These are phyloP conservation scores for Tricholauxania praeusta DNA, from an alignment of 2,888 invertebrate genomes.

Conservation along the genomic window DNA sequence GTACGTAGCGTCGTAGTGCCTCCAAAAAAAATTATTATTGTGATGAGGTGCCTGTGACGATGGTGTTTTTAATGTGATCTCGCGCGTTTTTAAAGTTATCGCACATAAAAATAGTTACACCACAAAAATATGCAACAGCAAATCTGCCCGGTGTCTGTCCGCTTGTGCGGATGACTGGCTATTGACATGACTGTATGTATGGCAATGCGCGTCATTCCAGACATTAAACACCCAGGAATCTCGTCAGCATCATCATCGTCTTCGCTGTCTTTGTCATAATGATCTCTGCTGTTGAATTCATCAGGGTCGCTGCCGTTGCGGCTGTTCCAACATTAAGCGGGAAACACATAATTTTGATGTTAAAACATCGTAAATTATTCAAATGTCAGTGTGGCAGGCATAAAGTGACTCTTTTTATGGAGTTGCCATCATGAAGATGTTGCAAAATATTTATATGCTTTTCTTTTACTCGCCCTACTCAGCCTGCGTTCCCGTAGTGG, in stretches of 20 bases:
- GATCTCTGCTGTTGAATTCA: constrained; percentile 30
- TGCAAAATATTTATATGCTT: constrained; percentile 28
- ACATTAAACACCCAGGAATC: constrained; percentile 37
- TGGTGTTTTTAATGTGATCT: constrained; percentile 56
- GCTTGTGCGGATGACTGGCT: constrained; percentile 12
- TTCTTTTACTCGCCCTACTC: neutral
- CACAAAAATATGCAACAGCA: constrained; percentile 39
- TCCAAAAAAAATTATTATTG: constrained; percentile 46
- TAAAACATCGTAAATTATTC: constrained; percentile 67
- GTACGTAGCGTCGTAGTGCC: neutral
- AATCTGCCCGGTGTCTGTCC: constrained; percentile 21
- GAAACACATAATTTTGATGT: constrained; percentile 65
- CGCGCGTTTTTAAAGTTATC: constrained; percentile 44
- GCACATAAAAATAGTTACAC: constrained; percentile 60
- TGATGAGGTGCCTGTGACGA: constrained; percentile 55
- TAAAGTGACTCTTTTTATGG: constrained; percentile 50
- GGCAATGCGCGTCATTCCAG: constrained; percentile 35
- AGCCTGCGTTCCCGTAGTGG: constrained; percentile 23
- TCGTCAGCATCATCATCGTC: constrained; percentile 39
- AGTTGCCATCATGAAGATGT: constrained; percentile 42
- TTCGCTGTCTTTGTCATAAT: constrained; percentile 26
- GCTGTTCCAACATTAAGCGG: constrained; percentile 45
- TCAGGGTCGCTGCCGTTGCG: constrained; percentile 42
- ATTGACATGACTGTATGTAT: constrained; percentile 32
- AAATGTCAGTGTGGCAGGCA: constrained; percentile 60